Evolutionary conservation across 2,797 vertebrate genomes (phyloP), one percentile per base, ranked within the genome.

Genomic region (Phoebastria nigripes): DNA sequence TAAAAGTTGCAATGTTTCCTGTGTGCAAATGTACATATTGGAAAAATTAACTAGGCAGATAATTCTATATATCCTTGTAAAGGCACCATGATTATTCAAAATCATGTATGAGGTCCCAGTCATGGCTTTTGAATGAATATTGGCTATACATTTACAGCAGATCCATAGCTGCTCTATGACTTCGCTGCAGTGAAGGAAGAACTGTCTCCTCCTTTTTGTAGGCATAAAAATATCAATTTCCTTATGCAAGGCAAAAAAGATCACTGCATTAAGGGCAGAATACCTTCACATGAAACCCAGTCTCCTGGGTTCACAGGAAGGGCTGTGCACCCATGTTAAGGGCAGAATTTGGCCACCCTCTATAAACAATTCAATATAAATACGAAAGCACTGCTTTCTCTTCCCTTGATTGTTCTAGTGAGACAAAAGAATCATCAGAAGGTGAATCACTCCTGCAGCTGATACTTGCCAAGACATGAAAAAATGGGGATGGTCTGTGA

Each of bases 391-490:
- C 7, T 69, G 80, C 12, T 90, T 90, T 88, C 63, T 28, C 28
- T 82, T 71, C 73, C 29, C 59, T 83, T 89, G 80, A 89, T 93
- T 90, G 86, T 39, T 94, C 56, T 63, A 67, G 65, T 59, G 87
- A 94, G 79, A 92, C 85, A 59, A 90, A 94, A 94, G 88, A 61
- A 87, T 74, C 89, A 91, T 91, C 94, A 92, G 63, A 93, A 94
- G 94, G 94, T 95, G 95, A 93, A 90, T 96, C 93, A 79, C 28
- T 89, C 66, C 94, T 91, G 83, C 83, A 94, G 94, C 81, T 88
- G 91, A 83, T 96, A 59, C 95, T 94, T 97, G 95, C 94, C 84
- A 96, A 93, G 95, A 92, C 95, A 94, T 97, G 91, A 96, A 97
- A 90, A 95, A 63, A 84, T 41, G 29, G 81, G 82, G 85, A 70